Conservation (phyloP, 1,140 invertebrate genomes). For the Ctenoplectra terminalis region DNA sequence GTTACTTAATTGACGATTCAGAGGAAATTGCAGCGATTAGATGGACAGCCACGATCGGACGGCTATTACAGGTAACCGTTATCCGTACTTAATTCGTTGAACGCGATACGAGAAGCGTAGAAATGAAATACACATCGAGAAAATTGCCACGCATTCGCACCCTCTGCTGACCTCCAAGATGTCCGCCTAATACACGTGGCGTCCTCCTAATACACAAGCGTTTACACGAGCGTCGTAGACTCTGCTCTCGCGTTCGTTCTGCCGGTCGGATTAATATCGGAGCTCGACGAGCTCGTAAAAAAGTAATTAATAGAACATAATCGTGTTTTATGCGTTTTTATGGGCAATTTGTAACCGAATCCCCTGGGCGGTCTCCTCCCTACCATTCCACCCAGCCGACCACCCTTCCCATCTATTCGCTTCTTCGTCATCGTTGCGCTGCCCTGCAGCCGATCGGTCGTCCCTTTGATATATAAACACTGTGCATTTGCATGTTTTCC, state of each 20-base stretch:
- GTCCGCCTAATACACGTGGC: too few relatives aligned
- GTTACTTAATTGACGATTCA: not conserved
- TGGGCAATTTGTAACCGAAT: conserved; percentile 78
- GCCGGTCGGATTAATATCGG: conserved; percentile 3
- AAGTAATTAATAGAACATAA: conserved; percentile 76
- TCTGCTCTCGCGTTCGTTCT: not conserved
- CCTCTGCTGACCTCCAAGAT: too few relatives aligned
- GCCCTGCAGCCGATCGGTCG: conserved; percentile 61
- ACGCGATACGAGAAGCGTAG: not conserved
- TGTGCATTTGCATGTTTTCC: conserved; percentile 81
- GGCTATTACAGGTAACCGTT: not conserved
- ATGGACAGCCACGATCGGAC: rapidly evolving
- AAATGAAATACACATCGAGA: not conserved
- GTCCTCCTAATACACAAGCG: too few relatives aligned
- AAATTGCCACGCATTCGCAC: not conserved
- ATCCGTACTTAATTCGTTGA: too few relatives aligned
- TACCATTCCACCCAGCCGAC: conserved; percentile 44
- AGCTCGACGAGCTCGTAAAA: conserved; percentile 55
- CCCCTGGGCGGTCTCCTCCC: conserved; percentile 53
- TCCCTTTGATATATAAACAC: conserved; percentile 78
- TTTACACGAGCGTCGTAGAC: too few relatives aligned
- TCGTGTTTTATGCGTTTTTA: conserved; percentile 82
- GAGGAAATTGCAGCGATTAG: not conserved
- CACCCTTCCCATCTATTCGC: not conserved
- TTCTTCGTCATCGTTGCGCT: conserved; percentile 32